phyloP scores from a whole-genome alignment of 2,113 vertebrate genomes.

The Lophotis ruficrista region DNA sequence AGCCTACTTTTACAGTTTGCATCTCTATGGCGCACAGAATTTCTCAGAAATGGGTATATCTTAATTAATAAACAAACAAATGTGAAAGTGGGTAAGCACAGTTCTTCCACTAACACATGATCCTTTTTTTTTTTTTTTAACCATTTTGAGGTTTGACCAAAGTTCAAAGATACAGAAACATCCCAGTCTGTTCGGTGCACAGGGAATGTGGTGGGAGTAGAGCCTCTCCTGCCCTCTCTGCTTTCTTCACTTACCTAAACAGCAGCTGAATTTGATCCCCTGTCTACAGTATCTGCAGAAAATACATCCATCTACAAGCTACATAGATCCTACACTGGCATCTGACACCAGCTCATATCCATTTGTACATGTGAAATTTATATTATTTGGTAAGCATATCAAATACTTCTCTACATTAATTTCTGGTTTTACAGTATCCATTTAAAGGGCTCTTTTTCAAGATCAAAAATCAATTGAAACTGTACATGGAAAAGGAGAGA shows the following conservation, averaged over 20 bases:
- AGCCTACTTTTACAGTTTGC: not conserved
- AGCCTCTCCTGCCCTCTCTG: not conserved
- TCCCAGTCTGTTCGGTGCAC: not conserved
- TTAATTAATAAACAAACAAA: constrained; percentile 39
- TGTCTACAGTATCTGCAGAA: not conserved
- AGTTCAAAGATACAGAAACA: not conserved
- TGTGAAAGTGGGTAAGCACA: not conserved
- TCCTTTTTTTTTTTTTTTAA: not conserved
- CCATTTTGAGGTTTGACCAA: not conserved
- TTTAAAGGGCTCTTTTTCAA: not conserved
- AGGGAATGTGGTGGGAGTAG: not conserved
- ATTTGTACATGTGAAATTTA: not conserved
- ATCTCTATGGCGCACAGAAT: not conserved
- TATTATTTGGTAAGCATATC: not conserved
- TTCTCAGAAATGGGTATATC: not conserved
- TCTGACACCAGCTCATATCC: not conserved
- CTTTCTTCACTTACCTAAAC: not conserved
- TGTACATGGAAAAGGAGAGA: not conserved
- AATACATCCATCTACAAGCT: not conserved
- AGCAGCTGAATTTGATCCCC: not conserved
- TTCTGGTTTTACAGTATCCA: not conserved
- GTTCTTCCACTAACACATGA: not conserved
- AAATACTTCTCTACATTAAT: not conserved
- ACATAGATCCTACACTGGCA: not conserved
- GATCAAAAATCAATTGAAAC: constrained; percentile 8